Base-by-base conservation (phyloP, 2,113 vertebrate genomes). In the Sphaerodactylus townsendi region DNA sequence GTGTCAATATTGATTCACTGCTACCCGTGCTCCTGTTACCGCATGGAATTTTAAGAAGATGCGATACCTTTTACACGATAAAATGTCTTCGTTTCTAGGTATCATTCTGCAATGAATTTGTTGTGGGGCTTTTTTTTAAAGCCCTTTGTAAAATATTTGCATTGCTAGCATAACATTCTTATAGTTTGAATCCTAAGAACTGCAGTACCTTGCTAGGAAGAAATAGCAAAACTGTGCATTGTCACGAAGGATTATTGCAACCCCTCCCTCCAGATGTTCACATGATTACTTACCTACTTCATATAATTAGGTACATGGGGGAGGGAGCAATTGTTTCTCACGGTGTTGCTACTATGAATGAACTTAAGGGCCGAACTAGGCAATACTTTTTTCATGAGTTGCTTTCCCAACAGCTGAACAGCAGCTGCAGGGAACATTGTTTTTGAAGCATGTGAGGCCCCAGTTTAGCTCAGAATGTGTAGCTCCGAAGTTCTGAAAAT, bases 1-100 rank as follows among this genome's bases (percentile, higher is more conserved):
- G 44, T 80, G 85, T 77, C 69, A 92, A 92, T 94, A 93, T 90
- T 90, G 90, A 87, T 33, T 93, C 85, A 77, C 5, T 48, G 56
- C n/a, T 71, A 25, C 33, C 3, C 19, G 0, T 1, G 39, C 59
- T 64, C 74, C 1, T 28, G n/a, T 68, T 62, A 69, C 33, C 56
- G 83, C 77, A 81, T 70, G 82, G 85, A 85, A 84, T 30, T 87
- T 84, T 71, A 15, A 86, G 82, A 90, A 85, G 74, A 77, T 33
- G 66, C 85, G 82, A 50, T 65, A 48, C 30, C 69, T 73, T 86
- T 84, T 81, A 81, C 83, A 44, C 48, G 62, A 84, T 75, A 82
- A 50, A 87, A 62, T 28, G 21, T 62, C 75, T 84, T 56, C 68
- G 83, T 56, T 72, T 10, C 8, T 66, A 28, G 86, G 79, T 10